Evolutionary conservation across 2,888 invertebrate genomes (phyloP), one percentile per base, ranked within the genome.

Genomic region (Acleris laterana): DNA sequence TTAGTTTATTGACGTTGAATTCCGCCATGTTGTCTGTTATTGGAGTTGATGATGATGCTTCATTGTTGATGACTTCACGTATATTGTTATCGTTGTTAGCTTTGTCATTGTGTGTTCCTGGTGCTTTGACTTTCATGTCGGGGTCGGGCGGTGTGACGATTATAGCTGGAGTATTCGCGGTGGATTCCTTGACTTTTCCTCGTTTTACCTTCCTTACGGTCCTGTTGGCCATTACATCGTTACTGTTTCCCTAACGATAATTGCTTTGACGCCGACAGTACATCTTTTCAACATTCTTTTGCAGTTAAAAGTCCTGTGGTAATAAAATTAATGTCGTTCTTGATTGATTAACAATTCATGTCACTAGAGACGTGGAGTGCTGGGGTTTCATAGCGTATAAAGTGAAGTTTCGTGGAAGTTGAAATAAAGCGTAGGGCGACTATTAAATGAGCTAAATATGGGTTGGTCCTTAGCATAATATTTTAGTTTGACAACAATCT

Each of bases 121-220:
- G 74, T 20, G 81, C 78, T 81, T 85, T 87, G 68, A 90, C 81
- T 83, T 89, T 90, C 90, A 91, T 91, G 70, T 85, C 86, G 78
- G 72, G 77, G 62, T 7, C 84, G 13, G 90, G 88, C 53, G 89
- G 85, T 9, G 89, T 90, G 19, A 90, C 84, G 38, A 90, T 79
- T 72, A 90, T 89, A 13, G 81, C 82, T 17, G 89, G 88, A 70
- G 82, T 86, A 69, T 77, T 78, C 20, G 63, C 76, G 68, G 73
- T 74, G 73, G 76, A 72, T 71, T 89, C 89, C 74, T 87, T 89
- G 38, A 70, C 72, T 89, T 95, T 95, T 79, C 94, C 94, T 81
- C 95, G 94, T 88, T 96, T 96, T 74, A 96, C 94, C 94, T 95
- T 95, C 77, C 95, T 94, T 77, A 96, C 96, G 74, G 95, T 96